A percentile compares a stretch with the other conserved stretches of the same genome.
Evolutionary conservation across 2,113 vertebrate genomes (phyloP).

Genomic region (Hippocampus barbouri): DNA sequence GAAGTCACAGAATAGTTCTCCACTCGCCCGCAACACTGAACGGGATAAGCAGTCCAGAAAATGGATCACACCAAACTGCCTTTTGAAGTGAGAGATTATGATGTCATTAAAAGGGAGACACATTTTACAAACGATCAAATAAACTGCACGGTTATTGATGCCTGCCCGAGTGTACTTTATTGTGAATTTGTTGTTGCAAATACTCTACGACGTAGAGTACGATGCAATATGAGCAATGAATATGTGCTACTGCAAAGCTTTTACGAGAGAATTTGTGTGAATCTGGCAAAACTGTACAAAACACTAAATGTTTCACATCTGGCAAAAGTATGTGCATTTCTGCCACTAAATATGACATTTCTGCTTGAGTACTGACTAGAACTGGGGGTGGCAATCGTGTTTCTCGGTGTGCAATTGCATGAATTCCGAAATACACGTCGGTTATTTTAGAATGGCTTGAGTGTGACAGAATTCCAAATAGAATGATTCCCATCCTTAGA

Average conservation of each 20-base stretch:
- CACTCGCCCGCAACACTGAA: not conserved
- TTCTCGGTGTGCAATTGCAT: not conserved
- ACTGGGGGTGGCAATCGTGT: not conserved
- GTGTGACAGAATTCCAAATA: not conserved
- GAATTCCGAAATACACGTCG: not conserved
- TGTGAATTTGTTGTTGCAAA: not conserved
- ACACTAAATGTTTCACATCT: not conserved
- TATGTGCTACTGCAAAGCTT: not conserved
- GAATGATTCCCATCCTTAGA: not conserved
- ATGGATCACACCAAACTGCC: not conserved
- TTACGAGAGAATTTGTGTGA: not conserved
- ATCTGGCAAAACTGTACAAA: not conserved
- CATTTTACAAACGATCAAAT: too few species aligned
- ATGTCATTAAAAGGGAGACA: not conserved
- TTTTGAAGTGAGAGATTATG: not conserved
- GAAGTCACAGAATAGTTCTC: not conserved
- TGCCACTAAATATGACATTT: not conserved
- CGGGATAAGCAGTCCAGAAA: not conserved
- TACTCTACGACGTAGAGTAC: not conserved
- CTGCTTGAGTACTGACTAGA: not conserved
- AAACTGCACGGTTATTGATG: not conserved
- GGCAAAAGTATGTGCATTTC: not conserved
- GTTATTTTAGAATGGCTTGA: not conserved
- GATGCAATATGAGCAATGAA: not conserved
- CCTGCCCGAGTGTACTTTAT: not conserved